phyloP scores from a whole-genome alignment of 2,797 vertebrate species.

The Ceyx erithaca region DNA sequence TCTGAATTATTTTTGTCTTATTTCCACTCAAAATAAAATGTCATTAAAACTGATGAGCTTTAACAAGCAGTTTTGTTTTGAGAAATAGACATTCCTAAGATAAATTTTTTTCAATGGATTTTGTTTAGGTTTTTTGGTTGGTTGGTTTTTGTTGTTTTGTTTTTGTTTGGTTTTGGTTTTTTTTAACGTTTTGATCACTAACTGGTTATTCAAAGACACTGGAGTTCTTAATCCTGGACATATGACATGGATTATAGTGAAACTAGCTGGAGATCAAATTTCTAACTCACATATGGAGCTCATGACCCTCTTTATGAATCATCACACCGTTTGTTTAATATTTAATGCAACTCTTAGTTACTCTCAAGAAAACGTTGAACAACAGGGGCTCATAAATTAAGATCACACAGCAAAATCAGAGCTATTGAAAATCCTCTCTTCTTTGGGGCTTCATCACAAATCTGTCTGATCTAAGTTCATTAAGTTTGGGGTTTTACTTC shows the following conservation, averaged over 20 bases:
- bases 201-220: constrained; percentile 47
- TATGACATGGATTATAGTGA: constrained; percentile 60
- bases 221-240: constrained; percentile 52
- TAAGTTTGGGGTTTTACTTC: constrained; percentile 48
- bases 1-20: constrained; percentile 38
- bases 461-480: constrained; percentile 42
- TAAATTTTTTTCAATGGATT: constrained; percentile 26
- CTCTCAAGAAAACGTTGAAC: constrained; percentile 39
- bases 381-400: constrained; percentile 58
- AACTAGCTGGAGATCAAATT: constrained; percentile 69
- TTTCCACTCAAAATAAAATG: not conserved
- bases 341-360: constrained; percentile 61
- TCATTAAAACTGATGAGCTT: constrained; percentile 31
- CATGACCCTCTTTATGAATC: constrained; percentile 70
- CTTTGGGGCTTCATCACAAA: constrained; percentile 22
- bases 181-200: constrained; percentile 40
- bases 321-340: constrained; percentile 66
- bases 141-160: not conserved
- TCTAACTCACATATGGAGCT: constrained; percentile 62
- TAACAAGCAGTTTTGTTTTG: constrained; percentile 44
- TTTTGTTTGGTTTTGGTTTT: not conserved
- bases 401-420: constrained; percentile 49
- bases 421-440: constrained; percentile 32
- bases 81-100: constrained; percentile 4
- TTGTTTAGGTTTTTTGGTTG: not conserved